Percentiles rank a stretch among this genome's conserved stretches.
Evolutionary conservation across 1,140 invertebrate genomes (phyloP).

Genomic region (Oryctes rhinoceros): DNA sequence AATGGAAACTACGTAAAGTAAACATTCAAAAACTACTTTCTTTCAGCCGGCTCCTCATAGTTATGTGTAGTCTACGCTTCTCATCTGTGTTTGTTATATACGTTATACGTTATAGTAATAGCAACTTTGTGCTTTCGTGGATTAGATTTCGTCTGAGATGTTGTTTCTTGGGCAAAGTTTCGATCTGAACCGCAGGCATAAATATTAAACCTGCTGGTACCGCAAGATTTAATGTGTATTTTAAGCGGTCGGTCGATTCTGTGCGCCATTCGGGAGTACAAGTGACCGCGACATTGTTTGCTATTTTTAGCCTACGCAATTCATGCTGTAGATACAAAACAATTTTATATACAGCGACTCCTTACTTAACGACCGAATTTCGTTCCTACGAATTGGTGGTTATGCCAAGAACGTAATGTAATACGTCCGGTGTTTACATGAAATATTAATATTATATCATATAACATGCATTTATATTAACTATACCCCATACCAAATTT

Average conservation of each 20-base stretch:
- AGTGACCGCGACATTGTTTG: conserved; percentile 8
- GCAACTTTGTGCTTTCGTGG: background rate
- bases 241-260: conserved; percentile 2
- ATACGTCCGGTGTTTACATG: too few relatives aligned
- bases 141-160: background rate
- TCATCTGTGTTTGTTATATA: background rate
- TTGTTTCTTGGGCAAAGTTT: background rate
- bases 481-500: too few relatives aligned
- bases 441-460: too few relatives aligned
- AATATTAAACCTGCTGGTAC: conserved; percentile 16
- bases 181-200: background rate
- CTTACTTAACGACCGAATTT: too few relatives aligned
- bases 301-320: background rate
- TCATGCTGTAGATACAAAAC: background rate
- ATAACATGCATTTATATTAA: too few relatives aligned
- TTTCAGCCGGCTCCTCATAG: background rate
- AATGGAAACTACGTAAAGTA: background rate
- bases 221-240: background rate
- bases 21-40: background rate
- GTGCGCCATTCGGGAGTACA: background rate
- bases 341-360: too few relatives aligned
- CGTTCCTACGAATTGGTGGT: too few relatives aligned
- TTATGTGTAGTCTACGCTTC: background rate
- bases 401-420: too few relatives aligned
- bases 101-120: background rate